A percentile compares a stretch with the other conserved stretches of the same genome.
These are phyloP conservation scores for Aproaerema taeniolella DNA, from an alignment of 2,888 invertebrate species.

Conservation along the genomic window DNA sequence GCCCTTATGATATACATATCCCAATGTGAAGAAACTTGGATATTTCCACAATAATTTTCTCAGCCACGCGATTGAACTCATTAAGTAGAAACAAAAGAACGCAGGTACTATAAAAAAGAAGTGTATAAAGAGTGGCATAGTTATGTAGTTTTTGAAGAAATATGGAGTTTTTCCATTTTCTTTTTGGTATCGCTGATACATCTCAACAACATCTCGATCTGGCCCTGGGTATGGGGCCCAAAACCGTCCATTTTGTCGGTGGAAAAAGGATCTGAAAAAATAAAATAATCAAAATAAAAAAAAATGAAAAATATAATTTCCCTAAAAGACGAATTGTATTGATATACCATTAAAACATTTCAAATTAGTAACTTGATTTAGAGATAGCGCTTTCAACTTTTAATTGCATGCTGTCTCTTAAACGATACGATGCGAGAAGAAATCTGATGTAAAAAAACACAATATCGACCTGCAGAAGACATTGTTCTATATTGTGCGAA, in stretches of 20 bases:
- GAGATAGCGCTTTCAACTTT: too few species aligned
- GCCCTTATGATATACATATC: conserved; percentile 42
- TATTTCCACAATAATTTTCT: conserved; percentile 36
- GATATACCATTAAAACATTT: too few species aligned
- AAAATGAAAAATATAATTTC: too few species aligned
- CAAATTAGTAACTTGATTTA: too few species aligned
- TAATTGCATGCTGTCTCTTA: too few species aligned
- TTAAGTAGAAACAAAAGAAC: conserved; percentile 36
- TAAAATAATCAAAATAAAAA: too few species aligned
- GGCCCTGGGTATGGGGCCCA: conserved; percentile 49
- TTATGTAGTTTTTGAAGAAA: conserved; percentile 37
- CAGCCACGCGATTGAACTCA: conserved; percentile 39
- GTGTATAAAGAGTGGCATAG: conserved; percentile 36
- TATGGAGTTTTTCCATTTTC: conserved; percentile 32
- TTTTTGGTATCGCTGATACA: conserved; percentile 39
- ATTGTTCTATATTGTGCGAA: too few species aligned
- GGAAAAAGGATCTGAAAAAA: conserved; percentile 43
- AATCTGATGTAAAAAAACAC: too few species aligned
- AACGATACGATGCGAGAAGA: too few species aligned
- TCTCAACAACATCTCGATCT: conserved; percentile 34
- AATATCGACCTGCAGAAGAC: too few species aligned
- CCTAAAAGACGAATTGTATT: too few species aligned
- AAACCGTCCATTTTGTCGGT: conserved; percentile 30
- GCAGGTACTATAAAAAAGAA: conserved; percentile 34
- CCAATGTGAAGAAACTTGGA: conserved; percentile 38